Conservation (phyloP, 2,888 invertebrate genomes). For the Mallateleia sp. region DNA sequence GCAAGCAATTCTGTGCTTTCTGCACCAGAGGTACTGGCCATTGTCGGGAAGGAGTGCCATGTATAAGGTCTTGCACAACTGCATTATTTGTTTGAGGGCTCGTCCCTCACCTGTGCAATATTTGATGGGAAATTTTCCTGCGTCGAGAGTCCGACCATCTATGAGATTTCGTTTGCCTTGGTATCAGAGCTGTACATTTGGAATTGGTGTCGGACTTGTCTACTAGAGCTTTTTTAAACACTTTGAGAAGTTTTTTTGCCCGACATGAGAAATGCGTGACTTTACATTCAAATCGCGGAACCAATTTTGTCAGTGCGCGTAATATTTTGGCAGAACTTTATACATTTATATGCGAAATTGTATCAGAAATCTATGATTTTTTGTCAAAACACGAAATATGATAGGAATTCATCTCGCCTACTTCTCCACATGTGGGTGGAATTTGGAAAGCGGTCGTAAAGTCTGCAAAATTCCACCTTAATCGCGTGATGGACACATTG, state of each 20-base stretch:
- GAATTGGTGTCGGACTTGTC: not conserved
- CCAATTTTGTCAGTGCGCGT: conserved; percentile 5
- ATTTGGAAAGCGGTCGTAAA: too few relatives aligned
- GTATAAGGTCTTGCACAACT: not conserved
- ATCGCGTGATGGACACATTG: not conserved
- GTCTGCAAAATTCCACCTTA: not conserved
- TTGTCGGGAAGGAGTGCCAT: not conserved
- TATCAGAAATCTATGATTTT: not conserved
- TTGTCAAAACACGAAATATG: not conserved
- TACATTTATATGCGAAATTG: not conserved
- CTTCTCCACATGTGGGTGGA: not conserved
- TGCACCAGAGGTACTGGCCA: conserved; percentile 8
- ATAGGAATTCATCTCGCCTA: not conserved
- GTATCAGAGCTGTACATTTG: not conserved
- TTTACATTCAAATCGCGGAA: not conserved
- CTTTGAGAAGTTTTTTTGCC: not conserved
- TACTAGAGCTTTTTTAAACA: not conserved
- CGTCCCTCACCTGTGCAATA: not conserved
- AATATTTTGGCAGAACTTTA: not conserved
- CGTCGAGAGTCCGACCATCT: not conserved
- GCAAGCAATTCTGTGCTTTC: not conserved
- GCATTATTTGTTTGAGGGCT: not conserved
- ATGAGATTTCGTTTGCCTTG: not conserved
- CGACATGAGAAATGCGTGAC: not conserved
- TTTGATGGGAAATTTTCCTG: not conserved